A percentile compares a stretch with the other conserved stretches of the same genome.
Evolutionary conservation across 2,797 vertebrate species (phyloP).

Genomic region (Megaceryle alcyon): DNA sequence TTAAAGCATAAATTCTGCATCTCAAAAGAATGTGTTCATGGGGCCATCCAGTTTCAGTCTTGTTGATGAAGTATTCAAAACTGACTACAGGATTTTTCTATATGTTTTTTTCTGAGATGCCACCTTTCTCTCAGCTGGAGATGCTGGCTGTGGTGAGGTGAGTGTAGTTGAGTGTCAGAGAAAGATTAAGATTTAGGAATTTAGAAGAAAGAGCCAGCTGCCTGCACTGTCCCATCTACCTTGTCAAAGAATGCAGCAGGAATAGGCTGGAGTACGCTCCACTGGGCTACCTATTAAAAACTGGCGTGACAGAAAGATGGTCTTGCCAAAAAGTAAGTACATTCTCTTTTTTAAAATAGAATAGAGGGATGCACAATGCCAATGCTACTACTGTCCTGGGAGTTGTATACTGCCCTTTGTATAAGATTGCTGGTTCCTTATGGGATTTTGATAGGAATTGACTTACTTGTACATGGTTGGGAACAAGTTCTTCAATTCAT

Average conservation of each 20-base stretch:
- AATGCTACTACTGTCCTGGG: background rate
- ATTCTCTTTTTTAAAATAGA: background rate
- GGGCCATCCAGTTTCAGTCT: background rate
- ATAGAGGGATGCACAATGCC: background rate
- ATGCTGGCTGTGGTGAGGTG: background rate
- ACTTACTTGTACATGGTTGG: background rate
- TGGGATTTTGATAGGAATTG: background rate
- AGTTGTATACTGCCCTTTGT: background rate
- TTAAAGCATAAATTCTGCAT: background rate
- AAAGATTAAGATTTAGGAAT: background rate
- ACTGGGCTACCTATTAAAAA: background rate
- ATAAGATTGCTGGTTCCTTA: no score
- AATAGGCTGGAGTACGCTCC: background rate
- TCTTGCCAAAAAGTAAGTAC: background rate
- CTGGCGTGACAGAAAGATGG: background rate
- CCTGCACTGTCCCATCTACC: background rate
- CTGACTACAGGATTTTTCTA: background rate
- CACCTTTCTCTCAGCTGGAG: background rate
- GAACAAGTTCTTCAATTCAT: constrained; percentile 54
- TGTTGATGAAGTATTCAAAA: background rate
- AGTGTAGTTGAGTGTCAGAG: background rate
- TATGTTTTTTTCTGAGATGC: background rate
- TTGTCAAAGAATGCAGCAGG: background rate
- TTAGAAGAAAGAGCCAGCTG: background rate
- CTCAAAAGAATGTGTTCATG: background rate